Conservation (phyloP, 2,113 vertebrate species). For the Acrocephalus kingi region DNA sequence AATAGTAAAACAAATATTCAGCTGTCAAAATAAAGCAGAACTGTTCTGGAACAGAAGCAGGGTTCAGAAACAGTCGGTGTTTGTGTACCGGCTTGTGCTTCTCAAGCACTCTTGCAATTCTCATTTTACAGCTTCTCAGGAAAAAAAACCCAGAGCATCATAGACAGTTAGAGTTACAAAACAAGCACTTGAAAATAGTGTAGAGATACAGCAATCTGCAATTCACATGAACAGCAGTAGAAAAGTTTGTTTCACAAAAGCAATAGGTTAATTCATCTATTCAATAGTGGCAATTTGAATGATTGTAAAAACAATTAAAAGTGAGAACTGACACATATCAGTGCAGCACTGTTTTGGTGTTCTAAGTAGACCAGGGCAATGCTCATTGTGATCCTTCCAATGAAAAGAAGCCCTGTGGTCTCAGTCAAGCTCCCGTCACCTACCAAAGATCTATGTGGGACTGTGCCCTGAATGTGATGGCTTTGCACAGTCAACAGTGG, state of each 20-base stretch:
- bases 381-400: neutral
- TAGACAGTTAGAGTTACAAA: neutral
- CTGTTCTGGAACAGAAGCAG: neutral
- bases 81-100: neutral
- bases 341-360: neutral
- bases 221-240: neutral
- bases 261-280: neutral
- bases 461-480: neutral
- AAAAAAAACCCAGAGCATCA: neutral
- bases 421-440: rapidly evolving
- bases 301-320: neutral
- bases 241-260: neutral
- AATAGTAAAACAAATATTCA: neutral
- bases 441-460: rapidly evolving
- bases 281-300: neutral
- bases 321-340: neutral
- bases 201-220: neutral
- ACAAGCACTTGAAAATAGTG: neutral
- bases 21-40: neutral
- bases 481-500: neutral
- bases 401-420: neutral
- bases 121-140: neutral
- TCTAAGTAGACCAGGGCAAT: neutral
- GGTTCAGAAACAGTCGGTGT: neutral
- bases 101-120: neutral